Evolutionary conservation across 64 coral and sea anemone genomes (phyloP), one percentile per base, ranked within the genome.

Genomic region (Pocillopora verrucosa): DNA sequence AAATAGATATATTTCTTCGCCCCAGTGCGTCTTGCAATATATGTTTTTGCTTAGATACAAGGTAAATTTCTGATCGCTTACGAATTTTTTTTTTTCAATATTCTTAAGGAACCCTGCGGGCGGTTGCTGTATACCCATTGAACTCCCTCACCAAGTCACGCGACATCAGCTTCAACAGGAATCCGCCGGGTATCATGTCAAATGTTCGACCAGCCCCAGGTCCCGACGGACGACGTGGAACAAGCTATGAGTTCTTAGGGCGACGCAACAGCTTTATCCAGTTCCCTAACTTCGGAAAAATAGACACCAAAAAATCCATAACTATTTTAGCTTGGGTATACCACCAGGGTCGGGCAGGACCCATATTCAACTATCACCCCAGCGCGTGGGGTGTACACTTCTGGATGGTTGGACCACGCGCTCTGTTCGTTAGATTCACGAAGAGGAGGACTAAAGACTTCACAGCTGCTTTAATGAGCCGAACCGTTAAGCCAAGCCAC

Each of bases 291-390:
- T 68, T 73, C 16, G 87, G 91, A 4, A 74, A 73, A 87, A 76
- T 96, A 10, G 94, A 93, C n/a, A 90, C 91, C 16, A 80, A 35
- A 87, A 93, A 79, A 75, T 96, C 91, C 5, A 87, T 96, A 13
- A 96, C 94, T 1, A 96, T 96, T 61, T 74, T 96, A 16, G 94
- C 91, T 0, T 87, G 90, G 76, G 81, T 96, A 15, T 87, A 92
- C 17, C 61, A 90, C 64, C 19, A 61, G 20, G 94, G 94, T 11
- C 59, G 51, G 19, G 74, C 64, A 19, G 94, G 94, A 2, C 91
- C 91, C 5, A 92, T 96, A 26, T 75, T 96, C 11, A 90, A 90
- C 67, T 96, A 90, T 30, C 61, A 76, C 60, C 81, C 81, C 4
- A 86, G 58, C 3, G 88, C 75, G 5, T 92, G 94, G 82, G 94